Evolutionary conservation across 2,888 invertebrate species (phyloP).

Genomic region (Eulithis testata): DNA sequence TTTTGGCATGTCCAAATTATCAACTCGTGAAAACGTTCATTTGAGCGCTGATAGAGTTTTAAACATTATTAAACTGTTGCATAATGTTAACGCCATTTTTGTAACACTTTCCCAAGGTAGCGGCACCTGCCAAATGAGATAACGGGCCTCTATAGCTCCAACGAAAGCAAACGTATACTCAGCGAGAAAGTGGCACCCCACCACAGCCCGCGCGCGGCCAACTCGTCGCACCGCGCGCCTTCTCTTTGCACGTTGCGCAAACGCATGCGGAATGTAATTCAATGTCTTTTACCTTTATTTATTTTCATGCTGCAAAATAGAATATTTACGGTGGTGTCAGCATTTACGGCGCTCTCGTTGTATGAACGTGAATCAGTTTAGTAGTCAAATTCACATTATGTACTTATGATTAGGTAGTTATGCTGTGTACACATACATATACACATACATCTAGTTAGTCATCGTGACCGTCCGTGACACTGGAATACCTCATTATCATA

Average conservation of each 20-base stretch:
- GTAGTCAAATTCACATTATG: conserved; percentile 8
- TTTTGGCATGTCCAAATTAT: conserved; percentile 20
- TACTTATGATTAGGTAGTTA: background rate
- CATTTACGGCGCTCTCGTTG: conserved; percentile 37
- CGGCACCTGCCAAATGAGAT: conserved; percentile 82
- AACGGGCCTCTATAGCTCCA: conserved; percentile 72
- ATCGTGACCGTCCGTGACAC: conserved; percentile 51
- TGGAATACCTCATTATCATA: conserved; percentile 56
- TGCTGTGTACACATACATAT: too few species aligned
- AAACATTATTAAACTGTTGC: conserved; percentile 52
- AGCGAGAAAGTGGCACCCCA: conserved; percentile 76
- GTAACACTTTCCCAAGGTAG: conserved; percentile 78
- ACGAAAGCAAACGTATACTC: conserved; percentile 81
- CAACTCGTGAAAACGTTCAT: background rate
- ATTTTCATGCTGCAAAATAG: conserved; percentile 28
- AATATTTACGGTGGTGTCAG: conserved; percentile 24
- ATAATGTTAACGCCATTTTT: conserved; percentile 70
- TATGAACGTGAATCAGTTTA: conserved; percentile 34
- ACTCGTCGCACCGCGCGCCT: conserved; percentile 52
- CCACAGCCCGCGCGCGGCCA: conserved; percentile 42
- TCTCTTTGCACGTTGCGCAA: conserved; percentile 79
- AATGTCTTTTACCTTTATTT: conserved; percentile 51
- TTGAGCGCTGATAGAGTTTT: conserved; percentile 10
- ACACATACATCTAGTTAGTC: conserved; percentile 10
- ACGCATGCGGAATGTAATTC: conserved; percentile 66